Conservation (phyloP, 2,888 invertebrate species). For the Ganaspis brasiliensis region DNA sequence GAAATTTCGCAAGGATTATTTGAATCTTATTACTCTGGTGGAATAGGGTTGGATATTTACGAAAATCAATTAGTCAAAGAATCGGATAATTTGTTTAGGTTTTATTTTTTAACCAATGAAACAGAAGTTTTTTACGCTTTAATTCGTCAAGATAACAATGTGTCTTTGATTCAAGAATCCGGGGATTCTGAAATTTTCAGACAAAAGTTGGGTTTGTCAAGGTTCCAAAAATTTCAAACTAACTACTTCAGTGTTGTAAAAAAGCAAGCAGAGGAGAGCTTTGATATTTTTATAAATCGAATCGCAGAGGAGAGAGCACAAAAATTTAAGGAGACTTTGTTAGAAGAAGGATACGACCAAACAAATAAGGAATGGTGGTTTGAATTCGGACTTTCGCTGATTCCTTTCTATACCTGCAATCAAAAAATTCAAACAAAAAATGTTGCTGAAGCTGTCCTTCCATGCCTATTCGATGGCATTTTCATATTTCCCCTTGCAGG, state of each 20-base stretch:
- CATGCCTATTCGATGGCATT: background rate
- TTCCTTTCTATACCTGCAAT: background rate
- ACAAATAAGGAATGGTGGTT: background rate
- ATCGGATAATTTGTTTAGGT: background rate
- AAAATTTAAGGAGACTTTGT: background rate
- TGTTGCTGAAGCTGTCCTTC: background rate
- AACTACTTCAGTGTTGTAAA: too few species aligned
- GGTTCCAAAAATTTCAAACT: background rate
- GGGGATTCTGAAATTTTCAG: background rate
- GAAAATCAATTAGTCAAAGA: background rate
- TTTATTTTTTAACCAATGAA: background rate
- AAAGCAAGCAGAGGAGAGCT: background rate
- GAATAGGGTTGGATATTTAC: background rate
- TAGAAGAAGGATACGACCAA: background rate
- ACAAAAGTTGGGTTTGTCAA: background rate
- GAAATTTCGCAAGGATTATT: too few species aligned
- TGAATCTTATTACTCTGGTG: too few species aligned
- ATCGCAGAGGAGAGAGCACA: background rate
- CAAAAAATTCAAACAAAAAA: background rate
- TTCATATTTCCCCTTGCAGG: background rate
- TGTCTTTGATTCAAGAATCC: background rate
- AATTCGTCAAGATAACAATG: background rate
- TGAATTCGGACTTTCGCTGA: background rate
- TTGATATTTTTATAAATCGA: background rate
- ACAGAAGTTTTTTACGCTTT: background rate